Percentiles rank a stretch among this genome's conserved stretches.
phyloP scores from a whole-genome alignment of 2,888 invertebrate species.

The Uropetala carovei region DNA sequence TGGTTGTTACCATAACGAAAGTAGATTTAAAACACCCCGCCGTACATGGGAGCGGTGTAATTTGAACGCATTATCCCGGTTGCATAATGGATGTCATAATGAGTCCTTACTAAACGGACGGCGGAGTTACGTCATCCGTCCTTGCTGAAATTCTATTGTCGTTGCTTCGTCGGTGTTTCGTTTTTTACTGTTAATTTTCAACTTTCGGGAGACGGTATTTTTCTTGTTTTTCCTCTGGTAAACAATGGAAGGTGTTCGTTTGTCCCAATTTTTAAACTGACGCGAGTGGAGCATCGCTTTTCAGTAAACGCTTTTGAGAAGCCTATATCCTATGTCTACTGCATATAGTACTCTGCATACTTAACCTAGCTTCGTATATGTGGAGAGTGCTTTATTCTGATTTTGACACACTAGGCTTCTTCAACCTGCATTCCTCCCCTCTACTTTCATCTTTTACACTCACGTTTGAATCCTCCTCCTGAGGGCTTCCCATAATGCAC shows the following conservation, averaged over 20 bases:
- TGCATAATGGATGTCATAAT: slow-evolving; percentile 2
- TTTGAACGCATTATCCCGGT: background rate
- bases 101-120: background rate
- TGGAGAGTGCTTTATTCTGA: background rate
- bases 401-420: background rate
- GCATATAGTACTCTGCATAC: background rate
- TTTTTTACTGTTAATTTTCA: background rate
- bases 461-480: background rate
- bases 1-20: no score
- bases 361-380: background rate
- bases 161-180: background rate
- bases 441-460: background rate
- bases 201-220: no score
- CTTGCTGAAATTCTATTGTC: background rate
- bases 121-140: background rate
- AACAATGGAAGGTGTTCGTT: background rate
- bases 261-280: background rate
- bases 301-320: background rate
- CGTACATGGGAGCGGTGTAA: background rate
- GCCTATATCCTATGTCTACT: background rate
- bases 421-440: background rate
- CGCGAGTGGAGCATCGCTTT: background rate
- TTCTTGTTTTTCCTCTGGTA: background rate
- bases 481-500: background rate
- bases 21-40: background rate